Percentiles rank a stretch among this genome's conserved stretches.
Conservation (phyloP, 2,888 invertebrate genomes). For the Lasius platythorax region DNA sequence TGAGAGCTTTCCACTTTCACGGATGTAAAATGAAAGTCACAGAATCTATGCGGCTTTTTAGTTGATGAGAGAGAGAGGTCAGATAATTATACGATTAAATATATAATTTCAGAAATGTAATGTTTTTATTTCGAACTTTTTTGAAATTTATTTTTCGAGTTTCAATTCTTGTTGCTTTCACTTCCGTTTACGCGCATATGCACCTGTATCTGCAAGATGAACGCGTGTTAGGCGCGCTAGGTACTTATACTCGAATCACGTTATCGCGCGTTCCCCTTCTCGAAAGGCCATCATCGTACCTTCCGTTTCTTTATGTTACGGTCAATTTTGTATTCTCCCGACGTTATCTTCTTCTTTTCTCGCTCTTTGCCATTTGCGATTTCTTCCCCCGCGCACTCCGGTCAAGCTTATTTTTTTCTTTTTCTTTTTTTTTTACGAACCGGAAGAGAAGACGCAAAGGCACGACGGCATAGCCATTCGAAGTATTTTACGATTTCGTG, state of each 20-base stretch:
- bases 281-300: conserved; percentile 68
- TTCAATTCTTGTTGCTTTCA: not conserved
- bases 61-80: not conserved
- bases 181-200: conserved; percentile 45
- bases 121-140: not conserved
- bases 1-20: not conserved
- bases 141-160: not conserved
- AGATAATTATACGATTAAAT: not conserved
- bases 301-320: conserved; percentile 75
- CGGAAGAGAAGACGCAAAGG: conserved; percentile 56
- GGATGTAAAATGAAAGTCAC: not conserved
- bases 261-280: conserved; percentile 70
- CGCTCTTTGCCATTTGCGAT: conserved; percentile 36
- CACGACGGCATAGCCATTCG: conserved; percentile 33
- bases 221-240: conserved; percentile 57
- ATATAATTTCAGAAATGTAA: not conserved
- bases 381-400: conserved; percentile 26
- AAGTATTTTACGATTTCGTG: conserved; percentile 71
- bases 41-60: not conserved
- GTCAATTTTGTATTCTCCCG: conserved; percentile 76
- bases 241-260: conserved; percentile 72
- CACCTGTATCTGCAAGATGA: conserved; percentile 59
- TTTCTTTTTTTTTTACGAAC: conserved; percentile 60
- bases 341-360: conserved; percentile 63
- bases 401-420: conserved; percentile 58